Evolutionary conservation across 2,888 invertebrate species (phyloP), one percentile per base, ranked within the genome.

Genomic region (Diarsia rubi): DNA sequence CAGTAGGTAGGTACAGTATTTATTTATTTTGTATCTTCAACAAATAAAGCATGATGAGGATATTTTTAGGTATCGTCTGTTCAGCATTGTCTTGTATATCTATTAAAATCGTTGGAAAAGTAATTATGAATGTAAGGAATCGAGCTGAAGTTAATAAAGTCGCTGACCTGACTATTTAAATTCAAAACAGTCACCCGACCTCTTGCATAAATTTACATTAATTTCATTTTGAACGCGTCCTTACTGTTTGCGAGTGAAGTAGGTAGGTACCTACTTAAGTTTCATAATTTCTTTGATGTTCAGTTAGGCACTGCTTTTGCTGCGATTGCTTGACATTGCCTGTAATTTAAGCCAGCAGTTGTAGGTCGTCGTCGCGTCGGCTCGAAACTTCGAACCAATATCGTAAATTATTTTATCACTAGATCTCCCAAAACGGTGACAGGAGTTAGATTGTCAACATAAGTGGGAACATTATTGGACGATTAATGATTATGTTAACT

Each of bases 131-230:
- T 49, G 21, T 54, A 75, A 66, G 42, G 12, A 68, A 68, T 59
- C 16, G 44, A 49, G 24, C 57, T 49, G 12, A 49, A 67, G 37
- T 45, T 45, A 59, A 54, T 62, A 54, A 66, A 24, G 21, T 73
- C 44, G 42, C 62, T 79, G 73, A 79, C 66, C 66, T 63, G 62
- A 2, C 24, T 57, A n/a, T n/a, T n/a, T n/a, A 19, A 73, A 62
- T 80, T 73, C 31, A 75, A 80, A 27, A 44, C 59, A 54, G 42
- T 60, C 52, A n/a, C 16, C 21, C 31, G 81, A 49, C 42, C 65
- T 62, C 52, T 66, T 73, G 54, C 54, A 73, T 80, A 19, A 60
- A 78, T 73, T 78, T 73, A 65, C 65, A 80, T 73, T 5, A 19
- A 72, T 59, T 78, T 47, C 2, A 59, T 24, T 42, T 24, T 24